Evolutionary conservation across 1,140 invertebrate species (phyloP).

Genomic region (Patella vulgata): DNA sequence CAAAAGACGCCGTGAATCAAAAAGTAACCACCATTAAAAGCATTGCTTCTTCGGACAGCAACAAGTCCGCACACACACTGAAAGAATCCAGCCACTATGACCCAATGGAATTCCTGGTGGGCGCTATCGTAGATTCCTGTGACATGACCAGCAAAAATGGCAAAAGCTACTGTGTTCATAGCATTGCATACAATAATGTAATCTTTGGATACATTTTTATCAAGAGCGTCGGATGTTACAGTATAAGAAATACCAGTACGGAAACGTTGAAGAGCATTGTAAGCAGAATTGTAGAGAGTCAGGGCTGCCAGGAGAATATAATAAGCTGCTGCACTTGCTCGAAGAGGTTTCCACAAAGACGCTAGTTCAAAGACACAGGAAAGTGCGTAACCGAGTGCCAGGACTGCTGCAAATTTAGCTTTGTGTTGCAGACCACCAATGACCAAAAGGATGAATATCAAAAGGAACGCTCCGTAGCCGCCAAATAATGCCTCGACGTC

Average conservation of each 20-base stretch:
- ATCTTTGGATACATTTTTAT: slow-evolving; percentile 22
- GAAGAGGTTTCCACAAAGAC: slow-evolving; percentile 36
- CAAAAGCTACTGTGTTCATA: slow-evolving; percentile 40
- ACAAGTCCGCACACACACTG: slow-evolving; percentile 36
- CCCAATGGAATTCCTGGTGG: slow-evolving; percentile 38
- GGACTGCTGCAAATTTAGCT: slow-evolving; percentile 27
- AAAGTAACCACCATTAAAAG: slow-evolving; percentile 29
- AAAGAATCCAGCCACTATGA: slow-evolving; percentile 36
- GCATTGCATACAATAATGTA: slow-evolving; percentile 41
- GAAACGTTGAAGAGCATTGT: slow-evolving; percentile 22
- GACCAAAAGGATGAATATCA: slow-evolving; percentile 41
- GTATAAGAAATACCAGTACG: slow-evolving; percentile 3
- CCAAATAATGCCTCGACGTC: slow-evolving; percentile 38
- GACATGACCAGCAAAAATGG: slow-evolving; percentile 37
- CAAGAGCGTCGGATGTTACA: not conserved
- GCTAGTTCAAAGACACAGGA: slow-evolving; percentile 45
- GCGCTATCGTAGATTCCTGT: slow-evolving; percentile 27
- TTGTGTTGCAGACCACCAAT: slow-evolving; percentile 30
- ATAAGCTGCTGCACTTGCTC: slow-evolving; percentile 36
- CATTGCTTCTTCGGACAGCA: slow-evolving; percentile 30
- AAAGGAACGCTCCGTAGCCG: slow-evolving; percentile 40
- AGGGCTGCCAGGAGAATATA: slow-evolving; percentile 39
- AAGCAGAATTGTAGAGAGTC: slow-evolving; percentile 22
- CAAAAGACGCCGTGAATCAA: slow-evolving; percentile 45
- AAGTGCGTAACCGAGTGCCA: slow-evolving; percentile 35